A percentile compares a stretch with the other conserved stretches of the same genome.
These are phyloP conservation scores for Thalassaphorura encarpata DNA, from an alignment of 1,140 invertebrate genomes.

Conservation along the genomic window DNA sequence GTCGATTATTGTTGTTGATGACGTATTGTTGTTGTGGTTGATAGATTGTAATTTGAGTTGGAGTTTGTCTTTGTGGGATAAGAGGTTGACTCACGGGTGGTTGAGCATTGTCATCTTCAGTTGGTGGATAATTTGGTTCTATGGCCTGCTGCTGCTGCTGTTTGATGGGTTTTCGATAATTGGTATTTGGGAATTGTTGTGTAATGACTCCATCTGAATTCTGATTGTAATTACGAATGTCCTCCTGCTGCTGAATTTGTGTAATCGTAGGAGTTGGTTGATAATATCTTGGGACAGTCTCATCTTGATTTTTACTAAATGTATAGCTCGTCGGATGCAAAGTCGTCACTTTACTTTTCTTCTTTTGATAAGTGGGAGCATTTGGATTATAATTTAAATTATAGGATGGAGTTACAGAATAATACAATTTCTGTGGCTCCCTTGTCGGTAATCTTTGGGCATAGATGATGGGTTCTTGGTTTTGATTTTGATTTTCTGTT, in stretches of 20 bases:
- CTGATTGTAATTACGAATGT: conserved; percentile 6
- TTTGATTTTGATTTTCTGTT: conserved; percentile 6
- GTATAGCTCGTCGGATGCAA: conserved; percentile 10
- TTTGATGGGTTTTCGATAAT: background rate
- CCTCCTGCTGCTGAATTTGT: background rate
- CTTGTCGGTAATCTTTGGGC: background rate
- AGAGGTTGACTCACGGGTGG: background rate
- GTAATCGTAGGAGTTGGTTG: conserved; percentile 1
- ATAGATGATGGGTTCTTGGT: background rate
- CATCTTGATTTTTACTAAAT: conserved; percentile 9
- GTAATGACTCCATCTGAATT: background rate
- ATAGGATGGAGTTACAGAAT: background rate
- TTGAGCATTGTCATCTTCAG: background rate
- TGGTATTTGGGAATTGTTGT: background rate
- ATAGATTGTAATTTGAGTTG: background rate
- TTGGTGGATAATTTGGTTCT: background rate
- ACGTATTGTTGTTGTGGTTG: background rate
- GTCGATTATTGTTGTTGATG: background rate
- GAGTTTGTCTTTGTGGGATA: background rate
- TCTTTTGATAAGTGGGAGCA: conserved; percentile 23
- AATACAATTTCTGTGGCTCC: background rate
- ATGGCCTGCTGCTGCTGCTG: background rate
- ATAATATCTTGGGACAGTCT: background rate
- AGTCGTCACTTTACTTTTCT: conserved; percentile 14
- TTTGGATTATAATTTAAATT: background rate